A percentile compares a stretch with the other conserved stretches of the same genome.
These are phyloP conservation scores for Vombatus ursinus DNA, from an alignment of 2,113 vertebrate species.

Conservation along the genomic window DNA sequence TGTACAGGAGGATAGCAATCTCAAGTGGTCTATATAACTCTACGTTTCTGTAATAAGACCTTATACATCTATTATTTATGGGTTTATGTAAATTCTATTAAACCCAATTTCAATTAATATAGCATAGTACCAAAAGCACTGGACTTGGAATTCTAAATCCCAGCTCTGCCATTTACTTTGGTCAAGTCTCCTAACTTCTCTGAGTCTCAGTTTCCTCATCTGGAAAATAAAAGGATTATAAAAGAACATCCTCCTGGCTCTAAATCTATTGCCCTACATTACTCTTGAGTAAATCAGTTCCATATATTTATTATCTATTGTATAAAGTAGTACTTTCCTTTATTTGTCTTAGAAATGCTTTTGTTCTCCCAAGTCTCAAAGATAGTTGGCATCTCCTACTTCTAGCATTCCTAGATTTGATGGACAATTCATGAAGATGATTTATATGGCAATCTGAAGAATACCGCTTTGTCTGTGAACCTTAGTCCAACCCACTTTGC, in stretches of 20 bases:
- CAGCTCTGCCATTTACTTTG: too few relatives aligned
- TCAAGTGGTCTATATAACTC: background rate
- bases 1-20: background rate
- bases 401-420: slow-evolving; percentile 6
- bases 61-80: background rate
- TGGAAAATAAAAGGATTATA: background rate
- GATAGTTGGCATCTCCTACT: background rate
- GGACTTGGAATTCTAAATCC: too few relatives aligned
- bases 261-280: background rate
- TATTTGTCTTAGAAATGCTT: slow-evolving; percentile 18
- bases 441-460: background rate
- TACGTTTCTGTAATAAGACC: background rate
- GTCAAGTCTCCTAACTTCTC: background rate
- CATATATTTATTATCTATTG: background rate
- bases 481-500: background rate
- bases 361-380: background rate
- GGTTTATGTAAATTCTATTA: background rate
- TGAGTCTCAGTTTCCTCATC: background rate
- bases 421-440: slow-evolving; percentile 10
- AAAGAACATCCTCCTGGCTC: background rate
- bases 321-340: background rate
- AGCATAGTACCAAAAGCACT: background rate
- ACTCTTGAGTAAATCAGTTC: background rate
- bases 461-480: background rate
- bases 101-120: slow-evolving; percentile 18